Percentiles rank a stretch among this genome's conserved stretches.
phyloP scores from a whole-genome alignment of 1,140 invertebrate genomes.

The Drosophila triauraria region DNA sequence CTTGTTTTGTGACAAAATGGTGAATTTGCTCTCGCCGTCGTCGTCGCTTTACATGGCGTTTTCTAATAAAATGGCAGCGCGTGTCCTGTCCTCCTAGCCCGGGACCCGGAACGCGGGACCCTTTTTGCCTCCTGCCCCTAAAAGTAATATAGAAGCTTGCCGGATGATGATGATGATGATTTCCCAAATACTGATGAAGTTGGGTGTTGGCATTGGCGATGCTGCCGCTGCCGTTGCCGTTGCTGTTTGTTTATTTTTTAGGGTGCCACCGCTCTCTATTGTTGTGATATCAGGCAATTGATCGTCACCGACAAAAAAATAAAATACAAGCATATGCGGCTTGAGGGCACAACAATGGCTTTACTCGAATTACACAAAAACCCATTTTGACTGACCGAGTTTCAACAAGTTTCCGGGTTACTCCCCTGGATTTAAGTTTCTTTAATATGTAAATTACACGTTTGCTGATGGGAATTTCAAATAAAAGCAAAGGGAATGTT shows the following conservation, averaged over 20 bases:
- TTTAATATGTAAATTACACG: not conserved
- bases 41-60: constrained; percentile 71
- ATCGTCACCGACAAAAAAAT: not conserved
- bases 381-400: not conserved
- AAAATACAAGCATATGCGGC: not conserved
- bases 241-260: constrained; percentile 18
- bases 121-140: constrained; percentile 15
- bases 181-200: constrained; percentile 19
- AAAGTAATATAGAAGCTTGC: constrained; percentile 10
- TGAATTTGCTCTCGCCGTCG: constrained; percentile 63
- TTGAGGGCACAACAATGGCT: not conserved
- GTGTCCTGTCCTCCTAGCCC: constrained; percentile 27
- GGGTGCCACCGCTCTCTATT: constrained; percentile 1
- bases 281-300: constrained; percentile 10
- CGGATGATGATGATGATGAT: not conserved
- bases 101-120: not conserved
- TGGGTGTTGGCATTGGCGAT: constrained; percentile 25
- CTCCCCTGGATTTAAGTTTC: too few species aligned
- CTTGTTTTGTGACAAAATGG: constrained; percentile 71
- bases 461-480: not conserved
- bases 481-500: not conserved
- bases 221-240: constrained; percentile 28
- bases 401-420: not conserved
- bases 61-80: constrained; percentile 81
- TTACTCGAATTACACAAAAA: not conserved